A percentile compares a stretch with the other conserved stretches of the same genome.
phyloP scores from a whole-genome alignment of 1,140 invertebrate species.

The Micrasema longulum region DNA sequence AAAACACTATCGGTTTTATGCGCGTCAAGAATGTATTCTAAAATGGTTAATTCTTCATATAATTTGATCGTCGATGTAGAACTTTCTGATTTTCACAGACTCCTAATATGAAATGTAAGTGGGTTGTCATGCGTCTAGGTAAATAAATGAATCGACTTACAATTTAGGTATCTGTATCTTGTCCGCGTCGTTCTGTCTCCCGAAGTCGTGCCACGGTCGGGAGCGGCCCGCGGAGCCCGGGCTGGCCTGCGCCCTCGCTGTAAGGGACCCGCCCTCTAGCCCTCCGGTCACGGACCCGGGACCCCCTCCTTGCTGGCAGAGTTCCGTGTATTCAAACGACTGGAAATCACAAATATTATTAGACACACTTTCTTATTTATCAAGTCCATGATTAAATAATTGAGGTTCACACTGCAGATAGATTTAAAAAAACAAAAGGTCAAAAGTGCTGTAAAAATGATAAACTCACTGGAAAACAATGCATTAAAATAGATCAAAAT shows the following conservation, averaged over 20 bases:
- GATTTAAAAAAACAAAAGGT: neutral
- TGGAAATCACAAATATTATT: conserved; percentile 59
- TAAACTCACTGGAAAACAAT: no score
- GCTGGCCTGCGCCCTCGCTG: conserved; percentile 71
- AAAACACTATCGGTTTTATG: no score
- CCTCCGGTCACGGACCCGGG: conserved; percentile 61
- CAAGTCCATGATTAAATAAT: no score
- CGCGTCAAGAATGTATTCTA: no score
- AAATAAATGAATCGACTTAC: conserved; percentile 74
- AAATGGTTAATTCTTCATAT: no score
- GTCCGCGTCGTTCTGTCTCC: conserved; percentile 91
- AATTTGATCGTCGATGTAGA: neutral
- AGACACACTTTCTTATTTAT: neutral
- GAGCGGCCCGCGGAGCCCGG: conserved; percentile 77
- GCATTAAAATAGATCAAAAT: no score
- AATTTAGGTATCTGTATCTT: conserved; percentile 98
- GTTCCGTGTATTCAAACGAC: conserved; percentile 90
- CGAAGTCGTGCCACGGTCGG: conserved; percentile 91
- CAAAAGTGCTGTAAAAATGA: no score
- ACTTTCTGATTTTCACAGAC: neutral
- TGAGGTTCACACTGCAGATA: no score
- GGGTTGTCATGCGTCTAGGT: neutral
- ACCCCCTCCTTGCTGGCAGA: conserved; percentile 77
- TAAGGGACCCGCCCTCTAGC: conserved; percentile 72
- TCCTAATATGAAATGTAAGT: neutral